Percentiles rank a stretch among this genome's conserved stretches.
These are phyloP conservation scores for Tragelaphus scriptus DNA, from an alignment of 2,113 vertebrate genomes.

Conservation along the genomic window DNA sequence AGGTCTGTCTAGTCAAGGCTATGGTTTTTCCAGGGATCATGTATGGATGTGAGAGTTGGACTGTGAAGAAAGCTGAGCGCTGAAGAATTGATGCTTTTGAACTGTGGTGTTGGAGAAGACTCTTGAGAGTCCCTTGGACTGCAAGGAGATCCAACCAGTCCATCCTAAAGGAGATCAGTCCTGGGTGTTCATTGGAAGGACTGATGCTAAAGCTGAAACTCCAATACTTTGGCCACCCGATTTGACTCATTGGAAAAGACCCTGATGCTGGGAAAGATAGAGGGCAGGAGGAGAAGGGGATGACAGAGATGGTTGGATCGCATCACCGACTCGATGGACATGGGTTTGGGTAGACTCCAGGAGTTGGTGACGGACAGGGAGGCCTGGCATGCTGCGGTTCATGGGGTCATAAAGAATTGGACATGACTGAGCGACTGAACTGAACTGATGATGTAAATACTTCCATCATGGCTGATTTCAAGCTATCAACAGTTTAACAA, in stretches of 20 bases:
- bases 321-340: fast-evolving
- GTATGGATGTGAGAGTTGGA: too few species aligned
- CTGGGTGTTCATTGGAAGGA: not conserved
- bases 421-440: not conserved
- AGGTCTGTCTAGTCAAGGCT: too few species aligned
- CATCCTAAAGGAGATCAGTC: too few species aligned
- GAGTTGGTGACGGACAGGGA: not conserved
- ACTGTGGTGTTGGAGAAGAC: too few species aligned
- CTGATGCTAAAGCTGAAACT: not conserved
- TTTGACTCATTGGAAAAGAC: not conserved
- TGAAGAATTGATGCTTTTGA: too few species aligned
- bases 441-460: not conserved
- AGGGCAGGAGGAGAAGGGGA: not conserved
- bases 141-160: too few species aligned
- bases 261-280: not conserved
- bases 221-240: not conserved
- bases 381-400: not conserved
- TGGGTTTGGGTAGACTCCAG: fast-evolving
- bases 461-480: not conserved
- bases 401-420: not conserved
- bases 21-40: too few species aligned
- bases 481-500: not conserved
- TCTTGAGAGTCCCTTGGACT: too few species aligned
- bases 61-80: too few species aligned
- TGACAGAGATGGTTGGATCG: not conserved